These are phyloP conservation scores for Cyrtodaria siliqua DNA, from an alignment of 2,888 invertebrate species.

Conservation along the genomic window DNA sequence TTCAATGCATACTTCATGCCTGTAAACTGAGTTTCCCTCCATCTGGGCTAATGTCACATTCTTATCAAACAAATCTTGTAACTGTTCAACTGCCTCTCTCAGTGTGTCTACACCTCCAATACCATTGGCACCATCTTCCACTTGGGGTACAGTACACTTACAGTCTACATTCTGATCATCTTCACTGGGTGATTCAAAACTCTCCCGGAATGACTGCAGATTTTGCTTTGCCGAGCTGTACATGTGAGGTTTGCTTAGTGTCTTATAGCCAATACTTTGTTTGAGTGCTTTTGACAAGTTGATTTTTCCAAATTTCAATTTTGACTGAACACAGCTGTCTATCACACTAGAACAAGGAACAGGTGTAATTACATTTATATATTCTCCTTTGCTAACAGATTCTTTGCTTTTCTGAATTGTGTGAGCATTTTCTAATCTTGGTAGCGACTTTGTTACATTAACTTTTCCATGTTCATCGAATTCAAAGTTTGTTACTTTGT, in stretches of 20 bases:
- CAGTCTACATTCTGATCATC: no score
- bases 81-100: constrained; percentile 12
- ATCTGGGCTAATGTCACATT: no score
- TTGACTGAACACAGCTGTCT: background rate
- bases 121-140: background rate
- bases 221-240: constrained; percentile 43
- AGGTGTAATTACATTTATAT: background rate
- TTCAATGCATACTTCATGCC: no score
- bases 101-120: constrained; percentile 12
- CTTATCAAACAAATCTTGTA: constrained; percentile 41
- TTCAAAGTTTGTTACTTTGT: no score
- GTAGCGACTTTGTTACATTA: no score
- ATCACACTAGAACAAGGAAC: background rate
- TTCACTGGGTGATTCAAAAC: no score
- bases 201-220: constrained; percentile 19
- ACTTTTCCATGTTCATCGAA: no score
- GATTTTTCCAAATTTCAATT: background rate
- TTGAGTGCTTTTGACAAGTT: constrained; percentile 35
- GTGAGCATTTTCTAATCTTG: no score
- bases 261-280: constrained; percentile 42
- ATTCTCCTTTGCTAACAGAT: background rate
- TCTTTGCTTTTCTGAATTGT: no score
- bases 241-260: constrained; percentile 30
- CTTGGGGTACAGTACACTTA: background rate
- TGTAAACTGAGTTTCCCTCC: no score